A percentile compares a stretch with the other conserved stretches of the same genome.
Evolutionary conservation across 2,888 invertebrate species (phyloP).

Genomic region (Chrysolina oricalcia): DNA sequence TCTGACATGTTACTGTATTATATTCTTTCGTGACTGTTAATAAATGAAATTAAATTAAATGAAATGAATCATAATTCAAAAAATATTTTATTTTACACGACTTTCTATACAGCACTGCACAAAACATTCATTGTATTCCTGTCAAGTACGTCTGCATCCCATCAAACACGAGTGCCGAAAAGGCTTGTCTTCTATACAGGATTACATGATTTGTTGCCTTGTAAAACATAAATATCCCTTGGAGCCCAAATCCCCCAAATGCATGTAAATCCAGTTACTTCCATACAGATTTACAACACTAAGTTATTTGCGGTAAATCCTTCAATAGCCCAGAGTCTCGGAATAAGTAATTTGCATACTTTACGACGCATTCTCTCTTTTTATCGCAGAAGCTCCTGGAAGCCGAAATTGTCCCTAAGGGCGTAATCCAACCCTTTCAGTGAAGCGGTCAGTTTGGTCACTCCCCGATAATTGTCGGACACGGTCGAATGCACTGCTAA

Average conservation of each 20-base stretch:
- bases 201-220: slow-evolving; percentile 43
- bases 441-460: slow-evolving; percentile 63
- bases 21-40: too few species aligned
- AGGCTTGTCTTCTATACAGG: slow-evolving; percentile 9
- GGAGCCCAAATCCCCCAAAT: slow-evolving; percentile 40
- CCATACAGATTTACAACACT: slow-evolving; percentile 37
- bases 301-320: slow-evolving; percentile 48
- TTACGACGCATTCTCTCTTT: slow-evolving; percentile 30
- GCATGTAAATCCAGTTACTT: slow-evolving; percentile 47
- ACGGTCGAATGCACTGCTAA: slow-evolving; percentile 66
- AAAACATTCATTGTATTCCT: neutral
- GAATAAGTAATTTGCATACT: slow-evolving; percentile 49
- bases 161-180: neutral
- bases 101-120: neutral
- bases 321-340: slow-evolving; percentile 38
- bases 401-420: slow-evolving; percentile 48
- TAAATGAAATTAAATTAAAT: too few species aligned
- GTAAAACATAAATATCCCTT: slow-evolving; percentile 15
- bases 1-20: too few species aligned
- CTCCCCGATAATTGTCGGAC: slow-evolving; percentile 67
- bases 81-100: neutral
- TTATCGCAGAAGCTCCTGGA: slow-evolving; percentile 47
- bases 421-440: slow-evolving; percentile 61
- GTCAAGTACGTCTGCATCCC: neutral
- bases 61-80: too few species aligned